Base-by-base conservation (phyloP, 2,797 vertebrate genomes). In the Schizopygopsis malacanthus region DNA sequence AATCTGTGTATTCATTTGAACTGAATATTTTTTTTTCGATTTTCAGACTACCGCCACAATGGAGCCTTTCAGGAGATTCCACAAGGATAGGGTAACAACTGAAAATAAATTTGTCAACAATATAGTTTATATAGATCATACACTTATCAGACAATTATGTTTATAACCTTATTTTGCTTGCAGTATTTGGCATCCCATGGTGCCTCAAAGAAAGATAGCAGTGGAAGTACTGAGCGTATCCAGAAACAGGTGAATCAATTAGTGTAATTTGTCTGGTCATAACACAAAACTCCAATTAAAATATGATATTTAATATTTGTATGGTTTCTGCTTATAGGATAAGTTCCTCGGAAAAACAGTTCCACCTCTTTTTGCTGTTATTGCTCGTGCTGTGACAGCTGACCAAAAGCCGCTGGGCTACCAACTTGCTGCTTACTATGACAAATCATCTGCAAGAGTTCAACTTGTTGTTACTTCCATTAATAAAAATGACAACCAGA, bases 391-490 rank as follows among this genome's bases (percentile, higher is more conserved):
- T 16, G 80, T 96, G 63, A 94, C 90, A 90, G 88, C 89, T 0
- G 93, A 96, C 84, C 93, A 93, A 20, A 95, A 93, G 81, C 90
- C 54, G 7, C 22, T 95, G 88, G 96, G 96, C 83, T 95, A 96
- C 89, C 96, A 97, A 92, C 43, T 96, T 0, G 92, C 95, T 70
- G 92, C 92, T 20, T 97, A 96, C 76, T 45, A 90, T 39, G 95
- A 96, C 88, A 87, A 91, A 76, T 0, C 84, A 54, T 94, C 47
- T 61, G 89, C 91, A 72, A 94, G 93, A 89, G 0, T 96, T 39
- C 97, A 97, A 90, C 15, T 96, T 2, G 93, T 96, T 83, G 39
- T 96, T 61, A 93, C 94, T 87, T 94, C 95, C 83, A 91, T 97
- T 50, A 90, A 91, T 22, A 93, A 94, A 72, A 88, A 90, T 18